phyloP scores from a whole-genome alignment of 2,888 invertebrate genomes.

The Rotaria sp. region DNA sequence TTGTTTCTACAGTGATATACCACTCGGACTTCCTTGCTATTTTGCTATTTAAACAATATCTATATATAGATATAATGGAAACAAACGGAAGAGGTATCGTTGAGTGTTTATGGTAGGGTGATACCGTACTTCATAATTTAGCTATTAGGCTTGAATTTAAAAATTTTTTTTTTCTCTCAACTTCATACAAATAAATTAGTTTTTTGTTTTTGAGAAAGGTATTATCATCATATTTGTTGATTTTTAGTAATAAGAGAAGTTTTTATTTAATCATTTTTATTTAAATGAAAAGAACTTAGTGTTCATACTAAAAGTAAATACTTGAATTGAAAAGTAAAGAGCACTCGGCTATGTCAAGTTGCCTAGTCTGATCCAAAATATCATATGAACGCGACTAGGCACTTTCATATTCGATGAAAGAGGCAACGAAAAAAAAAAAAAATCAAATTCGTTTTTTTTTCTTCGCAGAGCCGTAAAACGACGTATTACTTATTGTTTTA shows the following conservation, averaged over 20 bases:
- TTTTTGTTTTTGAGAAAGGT: too few relatives aligned
- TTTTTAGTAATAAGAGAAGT: neutral
- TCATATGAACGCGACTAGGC: neutral
- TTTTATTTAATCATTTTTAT: neutral
- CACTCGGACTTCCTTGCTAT: neutral
- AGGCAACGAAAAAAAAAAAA: too few relatives aligned
- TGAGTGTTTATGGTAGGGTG: neutral
- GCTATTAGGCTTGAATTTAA: too few relatives aligned
- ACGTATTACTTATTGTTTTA: neutral
- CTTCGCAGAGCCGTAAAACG: neutral
- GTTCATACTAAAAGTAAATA: neutral
- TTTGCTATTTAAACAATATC: neutral
- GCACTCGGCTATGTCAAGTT: neutral
- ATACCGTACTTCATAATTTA: too few relatives aligned
- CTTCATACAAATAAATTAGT: too few relatives aligned
- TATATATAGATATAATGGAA: neutral
- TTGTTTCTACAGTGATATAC: neutral
- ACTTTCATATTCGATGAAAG: neutral
- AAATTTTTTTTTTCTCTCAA: too few relatives aligned
- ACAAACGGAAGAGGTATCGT: neutral
- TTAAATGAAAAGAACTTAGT: neutral
- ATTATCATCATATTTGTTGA: neutral
- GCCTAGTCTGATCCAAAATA: neutral
- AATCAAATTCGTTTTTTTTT: neutral
- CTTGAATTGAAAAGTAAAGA: neutral